Evolutionary conservation across 2,888 invertebrate species (phyloP).

Genomic region (Cephonodes hylas): DNA sequence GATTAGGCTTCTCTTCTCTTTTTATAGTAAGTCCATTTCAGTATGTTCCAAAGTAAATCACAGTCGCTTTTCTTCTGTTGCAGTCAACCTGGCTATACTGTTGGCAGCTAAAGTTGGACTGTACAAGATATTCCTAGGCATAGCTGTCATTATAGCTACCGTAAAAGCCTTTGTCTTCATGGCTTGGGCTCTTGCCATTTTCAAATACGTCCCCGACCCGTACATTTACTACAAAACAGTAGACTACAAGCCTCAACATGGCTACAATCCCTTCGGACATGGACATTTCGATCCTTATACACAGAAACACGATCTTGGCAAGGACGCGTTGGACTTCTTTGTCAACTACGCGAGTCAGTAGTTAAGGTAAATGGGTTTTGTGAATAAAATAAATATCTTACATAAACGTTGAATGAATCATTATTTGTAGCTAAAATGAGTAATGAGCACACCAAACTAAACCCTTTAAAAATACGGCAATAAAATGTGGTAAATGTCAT

Average conservation of each 20-base stretch:
- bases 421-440: too few species aligned
- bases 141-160: constrained; percentile 50
- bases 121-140: constrained; percentile 61
- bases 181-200: constrained; percentile 62
- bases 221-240: constrained; percentile 45
- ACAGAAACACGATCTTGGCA: constrained; percentile 21
- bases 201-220: constrained; percentile 59
- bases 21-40: neutral
- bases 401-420: too few species aligned
- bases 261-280: constrained; percentile 24
- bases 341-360: constrained; percentile 25
- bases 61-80: constrained; percentile 52
- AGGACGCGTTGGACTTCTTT: constrained; percentile 24
- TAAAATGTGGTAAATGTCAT: too few species aligned
- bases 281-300: constrained; percentile 1
- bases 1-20: neutral
- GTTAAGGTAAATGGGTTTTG: neutral
- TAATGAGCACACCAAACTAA: too few species aligned
- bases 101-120: constrained; percentile 65
- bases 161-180: constrained; percentile 60
- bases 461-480: too few species aligned
- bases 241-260: constrained; percentile 20
- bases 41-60: neutral
- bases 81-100: constrained; percentile 66
- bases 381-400: neutral